Percentiles rank a stretch among this genome's conserved stretches.
Conservation (phyloP, 2,888 invertebrate genomes). For the Melanophora roralis region DNA sequence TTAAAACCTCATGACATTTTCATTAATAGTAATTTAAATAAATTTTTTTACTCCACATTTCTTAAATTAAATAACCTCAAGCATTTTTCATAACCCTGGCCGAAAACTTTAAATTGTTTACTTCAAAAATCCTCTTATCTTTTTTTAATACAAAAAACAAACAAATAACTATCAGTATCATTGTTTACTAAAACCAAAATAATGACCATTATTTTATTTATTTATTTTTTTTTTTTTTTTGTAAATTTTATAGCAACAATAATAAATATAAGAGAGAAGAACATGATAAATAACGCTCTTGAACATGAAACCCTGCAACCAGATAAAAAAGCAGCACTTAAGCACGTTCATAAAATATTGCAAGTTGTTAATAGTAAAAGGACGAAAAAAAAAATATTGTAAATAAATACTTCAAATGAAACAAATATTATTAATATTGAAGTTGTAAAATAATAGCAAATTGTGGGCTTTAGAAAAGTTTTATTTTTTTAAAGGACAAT, state of each 20-base stretch:
- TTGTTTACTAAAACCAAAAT: conserved; percentile 2
- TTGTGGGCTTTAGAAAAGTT: neutral
- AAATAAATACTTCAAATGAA: conserved; percentile 52
- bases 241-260: conserved; percentile 8
- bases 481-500: neutral
- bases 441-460: neutral
- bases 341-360: conserved; percentile 49
- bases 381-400: conserved; percentile 8
- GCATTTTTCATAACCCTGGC: too few relatives aligned
- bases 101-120: neutral
- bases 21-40: too few relatives aligned
- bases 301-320: conserved; percentile 54
- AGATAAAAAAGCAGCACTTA: conserved; percentile 43
- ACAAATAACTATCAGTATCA: neutral
- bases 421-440: conserved; percentile 48
- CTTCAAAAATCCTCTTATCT: neutral
- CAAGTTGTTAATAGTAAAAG: conserved; percentile 9
- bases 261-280: conserved; percentile 6
- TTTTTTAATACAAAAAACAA: too few relatives aligned
- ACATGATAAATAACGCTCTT: conserved; percentile 53
- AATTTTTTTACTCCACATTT: too few relatives aligned
- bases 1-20: too few relatives aligned
- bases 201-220: conserved; percentile 10
- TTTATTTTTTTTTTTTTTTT: neutral
- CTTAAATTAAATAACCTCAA: too few relatives aligned